These are phyloP conservation scores for Tychaedon coryphoeus DNA, from an alignment of 2,113 vertebrate genomes.

Conservation along the genomic window DNA sequence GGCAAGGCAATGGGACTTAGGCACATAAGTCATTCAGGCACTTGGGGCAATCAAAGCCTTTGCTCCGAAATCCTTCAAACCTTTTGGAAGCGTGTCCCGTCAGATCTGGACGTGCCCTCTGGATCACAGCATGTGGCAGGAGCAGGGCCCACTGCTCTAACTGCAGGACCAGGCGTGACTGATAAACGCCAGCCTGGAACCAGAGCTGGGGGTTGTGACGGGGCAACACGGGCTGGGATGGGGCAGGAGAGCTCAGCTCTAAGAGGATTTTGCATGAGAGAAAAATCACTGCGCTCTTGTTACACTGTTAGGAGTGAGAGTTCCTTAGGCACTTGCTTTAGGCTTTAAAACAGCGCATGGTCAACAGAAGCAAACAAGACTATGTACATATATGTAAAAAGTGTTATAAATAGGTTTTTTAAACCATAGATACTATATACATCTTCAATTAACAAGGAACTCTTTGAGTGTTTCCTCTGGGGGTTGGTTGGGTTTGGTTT, in stretches of 20 bases:
- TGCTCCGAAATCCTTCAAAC: slow-evolving; percentile 2
- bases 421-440: slow-evolving; percentile 99
- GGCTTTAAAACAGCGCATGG: slow-evolving; percentile 79
- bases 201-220: not conserved
- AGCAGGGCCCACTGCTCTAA: not conserved
- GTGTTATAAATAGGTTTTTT: slow-evolving; percentile 99
- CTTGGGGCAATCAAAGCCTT: slow-evolving; percentile 7
- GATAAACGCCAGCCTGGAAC: not conserved
- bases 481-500: slow-evolving; percentile 36
- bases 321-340: slow-evolving; percentile 90
- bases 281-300: slow-evolving; percentile 56
- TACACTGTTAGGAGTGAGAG: slow-evolving; percentile 75
- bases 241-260: not conserved
- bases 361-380: slow-evolving; percentile 94
- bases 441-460: slow-evolving; percentile 92
- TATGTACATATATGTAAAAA: slow-evolving; percentile 99
- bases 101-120: not conserved
- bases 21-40: slow-evolving; percentile 51
- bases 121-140: slow-evolving; percentile 1
- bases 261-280: slow-evolving; percentile 16
- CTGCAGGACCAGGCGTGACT: rapidly evolving
- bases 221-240: not conserved
- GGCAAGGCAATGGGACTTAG: slow-evolving; percentile 10
- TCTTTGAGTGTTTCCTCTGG: slow-evolving; percentile 59
- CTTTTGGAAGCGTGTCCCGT: not conserved